phyloP scores from a whole-genome alignment of 2,888 invertebrate species.

The Netelia virgata region DNA sequence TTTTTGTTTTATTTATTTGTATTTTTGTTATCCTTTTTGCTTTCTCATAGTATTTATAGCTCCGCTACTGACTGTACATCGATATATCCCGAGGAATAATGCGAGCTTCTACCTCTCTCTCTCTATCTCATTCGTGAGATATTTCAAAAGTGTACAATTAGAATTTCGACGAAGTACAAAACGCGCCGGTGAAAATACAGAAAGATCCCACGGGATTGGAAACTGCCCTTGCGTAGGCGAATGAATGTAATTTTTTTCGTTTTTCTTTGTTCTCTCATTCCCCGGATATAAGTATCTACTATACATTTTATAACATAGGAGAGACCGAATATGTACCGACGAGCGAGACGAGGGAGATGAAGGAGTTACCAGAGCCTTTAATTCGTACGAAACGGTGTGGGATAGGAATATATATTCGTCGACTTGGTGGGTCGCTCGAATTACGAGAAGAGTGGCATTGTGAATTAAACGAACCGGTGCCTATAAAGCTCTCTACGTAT shows the following conservation, averaged over 20 bases:
- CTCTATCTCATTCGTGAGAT: slow-evolving; percentile 28
- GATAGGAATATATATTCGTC: slow-evolving; percentile 31
- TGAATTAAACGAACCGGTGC: slow-evolving; percentile 17
- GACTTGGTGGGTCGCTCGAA: slow-evolving; percentile 28
- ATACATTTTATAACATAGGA: slow-evolving; percentile 33
- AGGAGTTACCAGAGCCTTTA: slow-evolving; percentile 19
- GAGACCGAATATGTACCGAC: background rate
- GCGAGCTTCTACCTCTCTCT: background rate
- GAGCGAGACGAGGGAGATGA: too few species aligned
- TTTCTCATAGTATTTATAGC: slow-evolving; percentile 17
- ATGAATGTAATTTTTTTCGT: slow-evolving; percentile 19
- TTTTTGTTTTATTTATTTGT: slow-evolving; percentile 48
- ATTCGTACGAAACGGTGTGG: slow-evolving; percentile 10
- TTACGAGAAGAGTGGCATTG: slow-evolving; percentile 22
- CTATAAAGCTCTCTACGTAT: slow-evolving; percentile 2
- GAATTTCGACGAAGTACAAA: slow-evolving; percentile 36
- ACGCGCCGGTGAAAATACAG: slow-evolving; percentile 11
- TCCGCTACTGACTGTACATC: slow-evolving; percentile 19
- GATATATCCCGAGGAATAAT: slow-evolving; percentile 23
- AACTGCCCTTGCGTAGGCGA: slow-evolving; percentile 3
- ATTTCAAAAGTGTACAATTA: slow-evolving; percentile 55
- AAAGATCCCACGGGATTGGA: background rate
- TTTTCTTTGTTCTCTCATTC: too few species aligned
- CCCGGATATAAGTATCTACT: too few species aligned
- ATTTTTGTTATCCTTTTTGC: slow-evolving; percentile 11